Base-by-base conservation (phyloP, 2,888 invertebrate genomes). In the Leptinotarsa peninsularis region DNA sequence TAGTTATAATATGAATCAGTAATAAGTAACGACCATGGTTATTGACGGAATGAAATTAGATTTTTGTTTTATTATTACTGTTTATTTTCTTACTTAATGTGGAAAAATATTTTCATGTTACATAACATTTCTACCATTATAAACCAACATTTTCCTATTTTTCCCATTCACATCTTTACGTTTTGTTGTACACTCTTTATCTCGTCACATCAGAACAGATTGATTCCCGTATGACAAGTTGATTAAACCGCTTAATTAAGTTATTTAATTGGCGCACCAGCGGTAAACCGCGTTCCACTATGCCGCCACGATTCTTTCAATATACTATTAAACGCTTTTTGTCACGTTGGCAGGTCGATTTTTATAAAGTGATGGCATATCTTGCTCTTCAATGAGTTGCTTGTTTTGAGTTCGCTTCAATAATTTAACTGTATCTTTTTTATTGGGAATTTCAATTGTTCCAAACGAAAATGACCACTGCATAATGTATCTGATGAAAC, bases 161-260 rank as follows among this genome's bases (percentile, higher is more conserved):
- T 63, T 4, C 17, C 33, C 7, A 17, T 63, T n/a, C 21, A 58
- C 21, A 23, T 21, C 58, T 13, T 23, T 15, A 58, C 58, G 79
- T 83, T 83, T 83, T 83, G 82, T 83, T 80, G 82, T 82, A 80
- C 82, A 43, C 70, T 83, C 54, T 79, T 79, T 83, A 84, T 83
- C 83, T 81, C 83, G 83, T 83, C 83, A 75, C 71, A 72, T 72
- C 74, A 75, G 73, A 82, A 79, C 83, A 83, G 84, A 86, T 86
- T 87, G 86, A 87, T 87, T 87, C 86, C 83, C 88, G 88, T 88
- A 87, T 89, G 90, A 90, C 89, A 89, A 88, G 88, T 89, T 90
- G 89, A 90, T 90, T 90, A 89, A 90, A 88, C 88, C 88, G 88
- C 88, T 90, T 90, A 90, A 90, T 90, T 90, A 90, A 90, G 90